phyloP scores from a whole-genome alignment of 1,140 invertebrate genomes.

The Psix sp. region DNA sequence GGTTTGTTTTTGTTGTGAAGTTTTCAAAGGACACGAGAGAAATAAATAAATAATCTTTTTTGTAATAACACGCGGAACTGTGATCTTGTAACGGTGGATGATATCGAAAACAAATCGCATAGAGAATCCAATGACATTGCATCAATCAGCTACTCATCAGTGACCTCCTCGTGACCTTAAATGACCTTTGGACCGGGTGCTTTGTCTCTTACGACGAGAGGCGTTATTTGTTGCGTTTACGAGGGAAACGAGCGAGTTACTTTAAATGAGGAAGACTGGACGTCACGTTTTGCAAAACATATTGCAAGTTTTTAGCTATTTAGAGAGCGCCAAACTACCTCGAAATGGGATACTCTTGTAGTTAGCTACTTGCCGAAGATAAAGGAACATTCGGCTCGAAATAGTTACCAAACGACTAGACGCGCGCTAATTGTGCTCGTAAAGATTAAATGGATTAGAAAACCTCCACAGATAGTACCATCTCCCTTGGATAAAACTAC shows the following conservation, averaged over 20 bases:
- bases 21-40: too few species aligned
- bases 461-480: too few species aligned
- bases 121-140: constrained; percentile 5
- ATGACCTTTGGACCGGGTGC: constrained; percentile 11
- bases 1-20: too few species aligned
- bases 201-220: constrained; percentile 19
- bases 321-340: constrained; percentile 68
- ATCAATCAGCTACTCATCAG: constrained; percentile 2
- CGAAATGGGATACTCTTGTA: constrained; percentile 75
- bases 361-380: constrained; percentile 70
- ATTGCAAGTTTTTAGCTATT: constrained; percentile 60
- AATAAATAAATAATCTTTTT: too few species aligned
- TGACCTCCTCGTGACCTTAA: constrained; percentile 14
- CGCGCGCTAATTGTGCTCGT: constrained; percentile 70
- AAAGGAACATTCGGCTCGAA: constrained; percentile 65
- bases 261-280: constrained; percentile 33
- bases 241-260: constrained; percentile 43
- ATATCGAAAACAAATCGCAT: too few species aligned
- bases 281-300: constrained; percentile 60
- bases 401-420: constrained; percentile 55
- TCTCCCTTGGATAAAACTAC: too few species aligned
- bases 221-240: constrained; percentile 38
- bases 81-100: too few species aligned
- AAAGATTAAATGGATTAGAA: constrained; percentile 72
- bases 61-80: too few species aligned